Evolutionary conservation across 2,797 vertebrate genomes (phyloP).

Genomic region (Gymnoscopelus microlampas): DNA sequence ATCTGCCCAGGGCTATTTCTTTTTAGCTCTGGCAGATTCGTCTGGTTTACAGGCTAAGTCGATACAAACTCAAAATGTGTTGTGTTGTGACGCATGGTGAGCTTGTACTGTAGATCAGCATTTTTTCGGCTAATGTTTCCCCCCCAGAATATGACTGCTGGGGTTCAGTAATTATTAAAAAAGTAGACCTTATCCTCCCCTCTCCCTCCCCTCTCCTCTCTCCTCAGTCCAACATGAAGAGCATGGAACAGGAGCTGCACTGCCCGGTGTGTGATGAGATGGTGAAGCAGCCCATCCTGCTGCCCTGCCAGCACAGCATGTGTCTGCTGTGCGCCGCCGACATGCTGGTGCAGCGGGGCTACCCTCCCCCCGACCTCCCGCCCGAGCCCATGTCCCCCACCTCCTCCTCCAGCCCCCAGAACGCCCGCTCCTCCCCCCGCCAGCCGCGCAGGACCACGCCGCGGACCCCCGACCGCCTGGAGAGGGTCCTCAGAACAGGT

Average conservation of each 20-base stretch:
- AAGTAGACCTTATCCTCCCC: too few species aligned
- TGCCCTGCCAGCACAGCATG: conserved; percentile 94
- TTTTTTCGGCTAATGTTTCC: too few species aligned
- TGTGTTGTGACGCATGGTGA: too few species aligned
- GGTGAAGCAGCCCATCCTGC: conserved; percentile 94
- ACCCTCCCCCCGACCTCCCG: conserved; percentile 88
- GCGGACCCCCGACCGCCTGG: conserved; percentile 89
- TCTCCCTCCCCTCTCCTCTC: background rate
- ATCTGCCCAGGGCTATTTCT: too few species aligned
- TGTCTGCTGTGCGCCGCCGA: conserved; percentile 94
- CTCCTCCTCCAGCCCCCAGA: conserved; percentile 86
- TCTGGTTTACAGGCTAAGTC: too few species aligned
- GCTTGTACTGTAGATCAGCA: too few species aligned
- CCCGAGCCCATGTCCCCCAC: conserved; percentile 93
- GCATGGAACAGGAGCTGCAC: conserved; percentile 93
- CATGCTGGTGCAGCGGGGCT: conserved; percentile 91
- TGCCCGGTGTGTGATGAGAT: conserved; percentile 95
- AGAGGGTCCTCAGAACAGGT: conserved; percentile 93
- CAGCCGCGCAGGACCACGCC: conserved; percentile 85
- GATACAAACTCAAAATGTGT: too few species aligned
- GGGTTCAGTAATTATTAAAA: too few species aligned
- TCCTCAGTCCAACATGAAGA: conserved; percentile 94
- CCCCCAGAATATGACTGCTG: too few species aligned
- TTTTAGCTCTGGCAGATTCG: too few species aligned
- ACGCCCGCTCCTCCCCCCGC: conserved; percentile 83